Evolutionary conservation across 2,797 vertebrate species (phyloP).

Genomic region (Lutra lutra): DNA sequence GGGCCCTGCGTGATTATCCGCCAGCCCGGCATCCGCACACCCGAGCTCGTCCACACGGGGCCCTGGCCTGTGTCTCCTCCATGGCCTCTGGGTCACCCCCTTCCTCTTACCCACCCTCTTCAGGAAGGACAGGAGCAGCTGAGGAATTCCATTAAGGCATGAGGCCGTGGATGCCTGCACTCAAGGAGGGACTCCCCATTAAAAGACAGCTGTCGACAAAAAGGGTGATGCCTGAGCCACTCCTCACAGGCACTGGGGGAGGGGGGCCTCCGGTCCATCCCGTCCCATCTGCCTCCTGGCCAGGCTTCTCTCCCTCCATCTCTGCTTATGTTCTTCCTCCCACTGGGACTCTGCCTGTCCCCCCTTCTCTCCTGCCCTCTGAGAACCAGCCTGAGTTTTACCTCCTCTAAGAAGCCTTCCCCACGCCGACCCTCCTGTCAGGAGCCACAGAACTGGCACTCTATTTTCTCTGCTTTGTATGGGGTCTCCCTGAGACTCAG

Average conservation of each 20-base stretch:
- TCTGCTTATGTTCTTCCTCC: background rate
- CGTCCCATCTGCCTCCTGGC: background rate
- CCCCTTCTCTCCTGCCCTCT: background rate
- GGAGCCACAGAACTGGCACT: background rate
- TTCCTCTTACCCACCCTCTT: background rate
- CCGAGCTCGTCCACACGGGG: background rate
- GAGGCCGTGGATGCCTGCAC: background rate
- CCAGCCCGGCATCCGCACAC: background rate
- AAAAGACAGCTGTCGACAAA: background rate
- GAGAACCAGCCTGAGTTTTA: background rate
- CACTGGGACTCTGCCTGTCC: background rate
- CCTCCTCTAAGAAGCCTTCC: constrained; percentile 7
- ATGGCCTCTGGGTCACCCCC: accelerated
- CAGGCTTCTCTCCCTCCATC: background rate
- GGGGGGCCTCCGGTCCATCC: background rate
- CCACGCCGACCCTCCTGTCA: accelerated
- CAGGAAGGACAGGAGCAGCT: background rate
- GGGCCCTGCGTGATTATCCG: accelerated
- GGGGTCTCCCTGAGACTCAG: background rate
- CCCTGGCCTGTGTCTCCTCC: background rate
- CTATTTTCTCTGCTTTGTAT: background rate
- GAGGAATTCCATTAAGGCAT: background rate
- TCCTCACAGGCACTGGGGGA: background rate
- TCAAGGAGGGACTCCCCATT: background rate
- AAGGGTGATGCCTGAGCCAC: background rate